A percentile compares a stretch with the other conserved stretches of the same genome.
phyloP scores from a whole-genome alignment of 2,113 vertebrate genomes.

The Microcebus griseorufus region DNA sequence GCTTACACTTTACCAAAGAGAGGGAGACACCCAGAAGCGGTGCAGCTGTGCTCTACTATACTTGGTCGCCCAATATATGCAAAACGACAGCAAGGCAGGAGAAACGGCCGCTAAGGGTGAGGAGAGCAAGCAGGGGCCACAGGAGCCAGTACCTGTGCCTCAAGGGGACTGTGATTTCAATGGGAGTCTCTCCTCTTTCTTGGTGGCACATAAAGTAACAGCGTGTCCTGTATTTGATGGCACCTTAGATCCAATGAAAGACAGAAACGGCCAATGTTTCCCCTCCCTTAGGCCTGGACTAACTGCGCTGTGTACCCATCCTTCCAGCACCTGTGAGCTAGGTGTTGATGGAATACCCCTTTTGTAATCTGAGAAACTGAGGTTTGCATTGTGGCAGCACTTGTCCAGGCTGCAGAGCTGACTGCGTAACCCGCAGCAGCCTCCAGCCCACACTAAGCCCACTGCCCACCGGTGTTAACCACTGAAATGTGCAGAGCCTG shows the following conservation, averaged over 20 bases:
- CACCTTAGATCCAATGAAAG: neutral
- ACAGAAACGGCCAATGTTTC: neutral
- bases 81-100: neutral
- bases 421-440: accelerated
- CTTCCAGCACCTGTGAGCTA: neutral
- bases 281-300: neutral
- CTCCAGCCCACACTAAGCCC: neutral
- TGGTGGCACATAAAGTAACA: neutral
- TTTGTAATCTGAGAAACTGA: neutral
- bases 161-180: accelerated
- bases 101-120: neutral
- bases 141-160: accelerated
- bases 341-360: neutral
- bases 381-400: neutral
- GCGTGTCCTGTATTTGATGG: neutral
- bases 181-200: neutral
- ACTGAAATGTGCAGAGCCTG: neutral
- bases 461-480: accelerated
- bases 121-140: neutral
- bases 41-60: neutral
- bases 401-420: neutral
- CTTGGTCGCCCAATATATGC: neutral
- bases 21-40: neutral
- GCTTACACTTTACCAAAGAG: neutral
- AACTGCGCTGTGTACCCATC: too few species aligned